Evolutionary conservation across 2,888 invertebrate species (phyloP).

Genomic region (Thumatha senex): DNA sequence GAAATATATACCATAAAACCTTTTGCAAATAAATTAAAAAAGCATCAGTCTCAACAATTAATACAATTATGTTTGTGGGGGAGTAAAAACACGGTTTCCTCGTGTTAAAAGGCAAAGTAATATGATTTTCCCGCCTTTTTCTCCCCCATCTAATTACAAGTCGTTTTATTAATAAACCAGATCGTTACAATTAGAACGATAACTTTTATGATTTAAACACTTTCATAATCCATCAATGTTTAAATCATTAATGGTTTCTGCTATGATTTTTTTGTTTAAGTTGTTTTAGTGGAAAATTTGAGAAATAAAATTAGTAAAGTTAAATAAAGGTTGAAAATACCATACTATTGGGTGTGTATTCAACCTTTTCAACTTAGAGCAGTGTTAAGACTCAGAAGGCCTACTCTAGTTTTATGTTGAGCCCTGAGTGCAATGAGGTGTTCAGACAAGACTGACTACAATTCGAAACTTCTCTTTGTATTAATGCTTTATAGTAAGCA

Average conservation of each 20-base stretch:
- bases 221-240: neutral
- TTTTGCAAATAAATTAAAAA: constrained; percentile 52
- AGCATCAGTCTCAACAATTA: constrained; percentile 70
- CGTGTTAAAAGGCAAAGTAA: constrained; percentile 71
- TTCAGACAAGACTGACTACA: no score
- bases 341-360: no score
- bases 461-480: no score
- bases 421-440: no score
- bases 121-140: constrained; percentile 77
- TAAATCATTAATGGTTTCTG: no score
- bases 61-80: constrained; percentile 72
- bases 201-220: constrained; percentile 34
- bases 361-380: no score
- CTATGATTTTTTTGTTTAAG: no score
- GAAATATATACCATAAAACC: constrained; percentile 26
- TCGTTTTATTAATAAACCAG: constrained; percentile 78
- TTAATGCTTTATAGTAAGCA: no score
- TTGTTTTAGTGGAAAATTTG: no score
- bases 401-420: no score
- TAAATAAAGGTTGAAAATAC: no score
- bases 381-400: neutral
- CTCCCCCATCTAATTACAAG: constrained; percentile 78
- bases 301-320: no score
- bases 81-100: constrained; percentile 68
- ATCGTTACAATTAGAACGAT: constrained; percentile 71